These are phyloP conservation scores for Tenthredo distinguenda DNA, from an alignment of 2,888 invertebrate species.

Conservation along the genomic window DNA sequence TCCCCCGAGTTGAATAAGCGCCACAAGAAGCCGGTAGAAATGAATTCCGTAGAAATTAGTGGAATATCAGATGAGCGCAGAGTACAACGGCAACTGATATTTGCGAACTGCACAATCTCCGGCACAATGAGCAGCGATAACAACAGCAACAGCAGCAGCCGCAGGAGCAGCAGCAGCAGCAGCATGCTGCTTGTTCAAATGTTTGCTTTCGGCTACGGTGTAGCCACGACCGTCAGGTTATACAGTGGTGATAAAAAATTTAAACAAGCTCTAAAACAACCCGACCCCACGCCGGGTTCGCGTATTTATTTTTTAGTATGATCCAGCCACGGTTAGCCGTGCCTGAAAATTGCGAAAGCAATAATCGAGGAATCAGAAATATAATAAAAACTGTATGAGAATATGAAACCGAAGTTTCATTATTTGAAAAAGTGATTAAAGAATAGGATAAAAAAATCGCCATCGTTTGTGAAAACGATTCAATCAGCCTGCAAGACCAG, in stretches of 20 bases:
- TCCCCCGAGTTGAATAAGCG: background rate
- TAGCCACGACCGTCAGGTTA: background rate
- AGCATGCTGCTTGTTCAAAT: background rate
- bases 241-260: background rate
- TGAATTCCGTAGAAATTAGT: background rate
- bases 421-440: background rate
- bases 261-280: background rate
- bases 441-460: background rate
- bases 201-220: slow-evolving; percentile 7
- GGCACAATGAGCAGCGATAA: background rate
- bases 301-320: background rate
- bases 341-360: background rate
- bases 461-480: background rate
- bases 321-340: background rate
- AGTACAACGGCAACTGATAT: background rate
- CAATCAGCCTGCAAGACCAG: background rate
- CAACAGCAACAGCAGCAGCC: background rate
- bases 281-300: background rate
- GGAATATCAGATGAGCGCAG: background rate
- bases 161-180: background rate
- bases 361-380: background rate
- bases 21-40: background rate
- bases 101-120: slow-evolving; percentile 1
- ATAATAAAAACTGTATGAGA: background rate
- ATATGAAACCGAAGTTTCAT: background rate